A percentile compares a stretch with the other conserved stretches of the same genome.
Evolutionary conservation across 2,113 vertebrate species (phyloP).

Genomic region (Seriola dumerili): DNA sequence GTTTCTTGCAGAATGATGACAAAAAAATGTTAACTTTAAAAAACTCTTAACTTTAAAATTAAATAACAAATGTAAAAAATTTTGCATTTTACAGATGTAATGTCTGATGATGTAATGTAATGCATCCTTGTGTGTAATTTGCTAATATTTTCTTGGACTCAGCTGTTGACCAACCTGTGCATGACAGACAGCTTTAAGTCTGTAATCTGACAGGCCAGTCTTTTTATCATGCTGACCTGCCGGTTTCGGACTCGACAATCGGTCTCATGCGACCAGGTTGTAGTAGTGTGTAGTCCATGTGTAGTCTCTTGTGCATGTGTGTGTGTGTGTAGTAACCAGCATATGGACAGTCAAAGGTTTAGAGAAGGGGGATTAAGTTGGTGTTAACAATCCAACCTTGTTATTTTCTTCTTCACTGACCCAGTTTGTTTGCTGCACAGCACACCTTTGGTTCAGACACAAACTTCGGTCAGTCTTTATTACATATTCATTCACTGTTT

Average conservation of each 20-base stretch:
- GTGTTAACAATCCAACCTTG: slow-evolving; percentile 26
- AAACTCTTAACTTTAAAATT: background rate
- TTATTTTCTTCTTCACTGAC: slow-evolving; percentile 33
- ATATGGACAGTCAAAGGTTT: slow-evolving; percentile 58
- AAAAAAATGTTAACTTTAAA: background rate
- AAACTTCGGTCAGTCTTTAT: background rate
- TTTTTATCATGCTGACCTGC: slow-evolving; percentile 33
- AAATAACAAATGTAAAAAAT: background rate
- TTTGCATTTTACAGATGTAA: background rate
- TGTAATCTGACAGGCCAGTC: slow-evolving; percentile 32
- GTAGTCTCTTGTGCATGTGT: slow-evolving; percentile 10
- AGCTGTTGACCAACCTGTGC: background rate
- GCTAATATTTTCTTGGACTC: background rate
- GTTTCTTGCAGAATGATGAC: background rate
- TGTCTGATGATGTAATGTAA: background rate
- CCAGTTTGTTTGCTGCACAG: slow-evolving; percentile 8
- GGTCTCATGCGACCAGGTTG: slow-evolving; percentile 11
- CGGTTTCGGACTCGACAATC: slow-evolving; percentile 16
- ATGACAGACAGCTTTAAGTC: slow-evolving; percentile 18
- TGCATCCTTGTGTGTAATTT: background rate
- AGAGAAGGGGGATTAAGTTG: slow-evolving; percentile 47
- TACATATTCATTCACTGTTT: background rate
- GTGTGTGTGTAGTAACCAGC: slow-evolving; percentile 39
- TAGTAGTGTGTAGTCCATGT: background rate
- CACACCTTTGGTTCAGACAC: background rate